phyloP scores from a whole-genome alignment of 2,888 invertebrate species.

The Pollenia griseotomentosa region DNA sequence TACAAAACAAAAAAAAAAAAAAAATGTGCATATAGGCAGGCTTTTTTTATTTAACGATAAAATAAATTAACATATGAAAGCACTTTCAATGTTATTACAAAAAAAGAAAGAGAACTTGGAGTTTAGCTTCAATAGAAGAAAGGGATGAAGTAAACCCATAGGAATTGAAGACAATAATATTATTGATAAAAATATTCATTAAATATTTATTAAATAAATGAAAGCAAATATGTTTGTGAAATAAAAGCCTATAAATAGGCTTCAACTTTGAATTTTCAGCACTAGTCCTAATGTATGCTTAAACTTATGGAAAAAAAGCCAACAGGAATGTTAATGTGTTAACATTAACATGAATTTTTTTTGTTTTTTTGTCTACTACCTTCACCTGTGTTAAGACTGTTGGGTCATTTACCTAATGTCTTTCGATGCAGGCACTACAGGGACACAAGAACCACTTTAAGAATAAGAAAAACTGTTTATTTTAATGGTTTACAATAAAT shows the following conservation, averaged over 20 bases:
- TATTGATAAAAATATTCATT: constrained; percentile 50
- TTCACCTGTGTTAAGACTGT: constrained; percentile 4
- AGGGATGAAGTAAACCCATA: neutral
- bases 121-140: neutral
- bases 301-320: neutral
- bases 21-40: neutral
- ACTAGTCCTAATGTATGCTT: constrained; percentile 47
- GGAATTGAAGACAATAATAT: constrained; percentile 1
- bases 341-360: constrained; percentile 45
- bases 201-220: constrained; percentile 54
- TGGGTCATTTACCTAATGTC: constrained; percentile 47
- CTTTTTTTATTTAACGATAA: neutral
- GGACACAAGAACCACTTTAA: constrained; percentile 9
- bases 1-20: neutral
- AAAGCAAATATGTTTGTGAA: neutral
- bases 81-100: neutral
- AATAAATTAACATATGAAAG: constrained; percentile 50
- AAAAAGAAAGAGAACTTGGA: neutral
- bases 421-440: neutral
- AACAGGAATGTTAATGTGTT: constrained; percentile 56
- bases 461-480: constrained; percentile 38
- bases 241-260: constrained; percentile 16
- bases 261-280: constrained; percentile 8
- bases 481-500: constrained; percentile 54
- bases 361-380: neutral